phyloP scores from a whole-genome alignment of 1,140 invertebrate species.

The Hesperophylax magnus region DNA sequence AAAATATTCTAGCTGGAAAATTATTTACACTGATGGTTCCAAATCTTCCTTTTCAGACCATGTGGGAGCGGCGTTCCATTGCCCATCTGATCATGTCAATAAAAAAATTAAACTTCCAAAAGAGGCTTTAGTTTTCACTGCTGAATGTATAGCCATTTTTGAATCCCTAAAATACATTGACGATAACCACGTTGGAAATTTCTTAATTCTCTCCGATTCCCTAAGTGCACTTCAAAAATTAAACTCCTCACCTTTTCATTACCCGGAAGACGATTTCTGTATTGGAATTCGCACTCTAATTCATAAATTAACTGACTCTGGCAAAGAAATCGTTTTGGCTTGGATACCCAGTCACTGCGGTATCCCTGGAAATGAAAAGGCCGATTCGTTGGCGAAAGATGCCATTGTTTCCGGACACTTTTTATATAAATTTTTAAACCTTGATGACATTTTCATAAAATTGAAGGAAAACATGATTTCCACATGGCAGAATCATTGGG shows the following conservation, averaged over 20 bases:
- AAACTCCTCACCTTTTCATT: background rate
- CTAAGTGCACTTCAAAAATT: background rate
- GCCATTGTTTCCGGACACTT: background rate
- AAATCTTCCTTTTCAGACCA: background rate
- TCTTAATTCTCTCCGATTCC: background rate
- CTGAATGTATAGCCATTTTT: too few relatives aligned
- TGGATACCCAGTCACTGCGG: background rate
- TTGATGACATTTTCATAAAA: too few relatives aligned
- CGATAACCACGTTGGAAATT: background rate
- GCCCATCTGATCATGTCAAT: background rate
- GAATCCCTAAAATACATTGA: too few relatives aligned
- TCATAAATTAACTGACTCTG: background rate
- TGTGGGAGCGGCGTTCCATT: background rate
- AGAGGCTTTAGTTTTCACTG: too few relatives aligned
- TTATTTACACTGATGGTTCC: background rate
- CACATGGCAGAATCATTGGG: too few relatives aligned
- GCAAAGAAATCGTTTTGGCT: background rate
- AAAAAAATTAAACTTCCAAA: too few relatives aligned
- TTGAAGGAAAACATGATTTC: too few relatives aligned
- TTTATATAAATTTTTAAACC: too few relatives aligned
- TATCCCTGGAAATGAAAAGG: background rate
- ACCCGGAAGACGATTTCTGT: background rate
- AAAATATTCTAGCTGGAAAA: background rate
- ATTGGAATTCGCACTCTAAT: background rate
- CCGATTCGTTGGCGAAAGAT: background rate